Evolutionary conservation across 1,140 invertebrate species (phyloP).

Genomic region (Oedothorax gibbosus): DNA sequence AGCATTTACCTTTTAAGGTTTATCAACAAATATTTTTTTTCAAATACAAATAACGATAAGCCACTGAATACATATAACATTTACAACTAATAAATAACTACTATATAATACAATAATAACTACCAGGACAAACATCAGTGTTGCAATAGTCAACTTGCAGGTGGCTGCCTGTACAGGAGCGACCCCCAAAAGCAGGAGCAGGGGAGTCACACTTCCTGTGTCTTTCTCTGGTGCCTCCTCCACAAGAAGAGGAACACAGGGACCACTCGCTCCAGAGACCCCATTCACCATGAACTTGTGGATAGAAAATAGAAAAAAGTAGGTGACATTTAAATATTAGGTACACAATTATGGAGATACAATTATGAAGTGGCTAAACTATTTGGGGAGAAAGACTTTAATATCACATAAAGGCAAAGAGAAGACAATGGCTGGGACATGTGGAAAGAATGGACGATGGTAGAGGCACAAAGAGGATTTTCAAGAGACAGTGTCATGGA

Average conservation of each 20-base stretch:
- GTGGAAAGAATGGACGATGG: too few species aligned
- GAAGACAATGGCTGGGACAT: too few species aligned
- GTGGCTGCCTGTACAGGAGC: slow-evolving; percentile 66
- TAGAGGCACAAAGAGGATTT: too few species aligned
- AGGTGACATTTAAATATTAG: neutral
- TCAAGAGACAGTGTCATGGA: too few species aligned
- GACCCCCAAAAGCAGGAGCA: slow-evolving; percentile 67
- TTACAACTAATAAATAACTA: neutral
- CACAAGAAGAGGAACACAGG: slow-evolving; percentile 71
- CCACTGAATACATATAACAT: neutral
- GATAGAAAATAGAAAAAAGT: neutral
- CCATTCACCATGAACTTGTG: slow-evolving; percentile 69
- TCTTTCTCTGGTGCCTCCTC: slow-evolving; percentile 74
- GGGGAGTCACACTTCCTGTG: slow-evolving; percentile 68
- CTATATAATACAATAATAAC: neutral
- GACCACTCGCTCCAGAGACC: slow-evolving; percentile 69
- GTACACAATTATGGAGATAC: neutral
- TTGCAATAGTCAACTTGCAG: slow-evolving; percentile 74
- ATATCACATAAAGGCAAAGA: too few species aligned
- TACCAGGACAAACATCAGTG: slow-evolving; percentile 52
- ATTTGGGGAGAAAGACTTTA: too few species aligned
- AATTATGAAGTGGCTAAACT: too few species aligned
- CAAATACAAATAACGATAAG: too few species aligned
- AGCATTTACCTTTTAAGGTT: too few species aligned
- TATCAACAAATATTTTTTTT: too few species aligned